Percentiles rank a stretch among this genome's conserved stretches.
These are phyloP conservation scores for Rhabdophis nuchalis DNA, from an alignment of 2,797 vertebrate genomes.

Conservation along the genomic window DNA sequence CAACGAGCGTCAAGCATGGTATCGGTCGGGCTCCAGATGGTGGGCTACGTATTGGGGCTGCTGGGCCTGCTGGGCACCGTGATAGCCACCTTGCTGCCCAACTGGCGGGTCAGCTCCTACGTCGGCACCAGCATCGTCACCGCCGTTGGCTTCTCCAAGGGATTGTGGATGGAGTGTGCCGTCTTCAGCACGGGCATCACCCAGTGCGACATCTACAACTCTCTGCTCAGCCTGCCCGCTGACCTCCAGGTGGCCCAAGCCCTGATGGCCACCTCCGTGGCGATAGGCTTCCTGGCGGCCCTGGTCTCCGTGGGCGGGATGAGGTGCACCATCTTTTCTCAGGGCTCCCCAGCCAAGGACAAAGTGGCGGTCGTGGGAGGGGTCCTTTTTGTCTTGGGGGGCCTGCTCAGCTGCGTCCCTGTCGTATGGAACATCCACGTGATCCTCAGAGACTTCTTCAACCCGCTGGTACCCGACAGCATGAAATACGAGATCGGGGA, in stretches of 20 bases:
- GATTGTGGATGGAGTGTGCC: conserved; percentile 97
- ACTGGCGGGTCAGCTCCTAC: conserved; percentile 86
- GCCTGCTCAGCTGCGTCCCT: conserved; percentile 85
- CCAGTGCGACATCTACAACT: conserved; percentile 95
- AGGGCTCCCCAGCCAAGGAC: conserved; percentile 75
- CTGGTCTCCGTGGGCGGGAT: conserved; percentile 79
- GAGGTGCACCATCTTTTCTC: conserved; percentile 89
- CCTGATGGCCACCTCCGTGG: conserved; percentile 89
- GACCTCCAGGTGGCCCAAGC: conserved; percentile 88
- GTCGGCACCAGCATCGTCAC: conserved; percentile 92
- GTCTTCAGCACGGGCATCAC: conserved; percentile 91
- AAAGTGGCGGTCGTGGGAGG: conserved; percentile 80
- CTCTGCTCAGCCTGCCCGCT: conserved; percentile 82
- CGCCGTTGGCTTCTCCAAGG: conserved; percentile 83
- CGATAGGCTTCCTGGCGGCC: conserved; percentile 79
- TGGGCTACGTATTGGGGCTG: conserved; percentile 85
- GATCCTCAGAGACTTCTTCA: conserved; percentile 87
- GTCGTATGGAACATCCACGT: conserved; percentile 89
- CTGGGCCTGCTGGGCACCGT: conserved; percentile 84
- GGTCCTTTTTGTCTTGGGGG: conserved; percentile 76
- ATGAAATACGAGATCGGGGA: conserved; percentile 90
- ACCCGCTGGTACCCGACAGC: conserved; percentile 76
- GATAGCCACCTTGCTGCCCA: conserved; percentile 83
- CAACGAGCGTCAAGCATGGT: conserved; percentile 70
- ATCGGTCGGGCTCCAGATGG: conserved; percentile 82